Conservation (phyloP, 2,113 vertebrate species). For the Antechinus flavipes region DNA sequence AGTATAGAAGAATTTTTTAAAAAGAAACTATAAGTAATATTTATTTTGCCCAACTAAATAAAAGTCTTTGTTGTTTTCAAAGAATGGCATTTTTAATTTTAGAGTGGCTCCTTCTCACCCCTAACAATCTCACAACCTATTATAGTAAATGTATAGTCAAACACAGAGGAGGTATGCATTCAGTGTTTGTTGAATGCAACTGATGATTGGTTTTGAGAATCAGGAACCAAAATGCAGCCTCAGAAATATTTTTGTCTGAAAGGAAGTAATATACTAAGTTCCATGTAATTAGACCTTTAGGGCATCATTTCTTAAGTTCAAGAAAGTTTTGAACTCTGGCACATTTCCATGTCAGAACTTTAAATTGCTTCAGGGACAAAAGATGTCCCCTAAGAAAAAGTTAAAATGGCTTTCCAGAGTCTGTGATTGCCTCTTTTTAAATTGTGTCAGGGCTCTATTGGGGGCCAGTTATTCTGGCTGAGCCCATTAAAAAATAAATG, state of each 20-base stretch:
- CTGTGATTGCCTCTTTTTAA: conserved; percentile 44
- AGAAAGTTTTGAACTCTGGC: conserved; percentile 55
- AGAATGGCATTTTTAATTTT: neutral
- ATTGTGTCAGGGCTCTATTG: conserved; percentile 6
- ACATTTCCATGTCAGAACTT: conserved; percentile 54
- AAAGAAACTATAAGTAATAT: neutral
- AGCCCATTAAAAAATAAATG: conserved; percentile 33
- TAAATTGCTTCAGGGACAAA: conserved; percentile 45
- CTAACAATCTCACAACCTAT: neutral
- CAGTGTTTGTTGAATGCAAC: neutral
- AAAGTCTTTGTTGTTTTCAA: neutral
- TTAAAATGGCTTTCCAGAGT: conserved; percentile 54
- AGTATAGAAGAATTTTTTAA: neutral
- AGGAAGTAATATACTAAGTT: neutral
- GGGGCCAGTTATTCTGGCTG: neutral
- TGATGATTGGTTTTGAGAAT: neutral
- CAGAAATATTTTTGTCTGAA: conserved; percentile 34
- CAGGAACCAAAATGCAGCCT: neutral
- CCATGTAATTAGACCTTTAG: conserved; percentile 69
- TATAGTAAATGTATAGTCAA: neutral
- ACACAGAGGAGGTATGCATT: neutral
- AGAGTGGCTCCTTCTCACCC: neutral
- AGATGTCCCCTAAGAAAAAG: conserved; percentile 24
- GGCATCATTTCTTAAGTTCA: conserved; percentile 63
- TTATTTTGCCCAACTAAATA: neutral